Evolutionary conservation across 1,140 invertebrate genomes (phyloP).

Genomic region (Stegodyphus mimosarum): DNA sequence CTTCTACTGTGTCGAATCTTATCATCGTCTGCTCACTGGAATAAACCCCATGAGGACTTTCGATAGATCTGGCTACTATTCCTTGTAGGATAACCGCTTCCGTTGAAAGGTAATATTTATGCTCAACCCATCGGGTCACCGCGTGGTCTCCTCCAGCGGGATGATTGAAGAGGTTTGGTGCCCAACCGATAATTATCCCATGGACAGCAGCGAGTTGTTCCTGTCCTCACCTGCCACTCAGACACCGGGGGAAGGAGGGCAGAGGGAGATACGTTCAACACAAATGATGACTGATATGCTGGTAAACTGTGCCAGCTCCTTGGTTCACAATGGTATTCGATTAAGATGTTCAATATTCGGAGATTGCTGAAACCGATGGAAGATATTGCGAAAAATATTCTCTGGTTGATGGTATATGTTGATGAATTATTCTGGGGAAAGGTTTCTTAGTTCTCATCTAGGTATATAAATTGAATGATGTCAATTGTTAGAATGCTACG

Average conservation of each 20-base stretch:
- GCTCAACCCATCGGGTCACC: not conserved
- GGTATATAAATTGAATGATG: too few relatives aligned
- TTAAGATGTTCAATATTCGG: not conserved
- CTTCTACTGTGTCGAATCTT: too few relatives aligned
- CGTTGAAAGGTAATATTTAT: too few relatives aligned
- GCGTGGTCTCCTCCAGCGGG: not conserved
- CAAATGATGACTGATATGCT: conserved; percentile 54
- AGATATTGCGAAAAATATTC: not conserved
- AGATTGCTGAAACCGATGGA: not conserved
- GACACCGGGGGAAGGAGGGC: not conserved
- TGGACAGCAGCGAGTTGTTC: not conserved
- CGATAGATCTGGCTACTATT: too few relatives aligned
- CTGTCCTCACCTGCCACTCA: conserved; percentile 43
- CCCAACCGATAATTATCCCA: conserved; percentile 49
- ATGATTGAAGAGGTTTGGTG: conserved; percentile 42
- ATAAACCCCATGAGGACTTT: too few relatives aligned
- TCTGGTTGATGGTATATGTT: not conserved
- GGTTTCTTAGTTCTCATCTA: too few relatives aligned
- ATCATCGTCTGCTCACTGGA: too few relatives aligned
- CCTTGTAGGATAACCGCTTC: too few relatives aligned
- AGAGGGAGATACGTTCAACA: not conserved
- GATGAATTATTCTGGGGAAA: not conserved
- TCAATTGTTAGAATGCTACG: too few relatives aligned
- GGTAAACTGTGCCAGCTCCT: not conserved
- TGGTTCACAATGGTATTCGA: not conserved